phyloP scores from a whole-genome alignment of 2,888 invertebrate genomes.

The Thera britannica region DNA sequence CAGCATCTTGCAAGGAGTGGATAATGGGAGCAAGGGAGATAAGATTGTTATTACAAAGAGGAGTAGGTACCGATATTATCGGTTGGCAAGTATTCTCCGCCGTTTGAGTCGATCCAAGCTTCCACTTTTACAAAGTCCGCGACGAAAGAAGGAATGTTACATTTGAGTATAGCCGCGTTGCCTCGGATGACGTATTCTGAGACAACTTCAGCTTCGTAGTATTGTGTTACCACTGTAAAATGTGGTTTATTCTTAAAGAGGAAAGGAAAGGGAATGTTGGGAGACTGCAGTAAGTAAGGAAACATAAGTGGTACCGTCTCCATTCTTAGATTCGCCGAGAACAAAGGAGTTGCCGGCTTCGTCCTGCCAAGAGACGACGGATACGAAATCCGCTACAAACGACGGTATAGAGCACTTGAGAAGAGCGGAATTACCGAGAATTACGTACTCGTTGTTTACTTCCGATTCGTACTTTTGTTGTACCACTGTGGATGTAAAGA shows the following conservation, averaged over 20 bases:
- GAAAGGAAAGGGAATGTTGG: constrained; percentile 36
- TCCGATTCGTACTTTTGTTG: constrained; percentile 96
- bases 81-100: constrained; percentile 88
- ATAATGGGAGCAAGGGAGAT: constrained; percentile 36
- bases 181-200: constrained; percentile 96
- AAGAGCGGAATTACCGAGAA: constrained; percentile 94
- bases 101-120: constrained; percentile 89
- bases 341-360: constrained; percentile 87
- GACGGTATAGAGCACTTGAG: constrained; percentile 96
- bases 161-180: constrained; percentile 94
- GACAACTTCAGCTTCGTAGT: constrained; percentile 94
- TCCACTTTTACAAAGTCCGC: constrained; percentile 96
- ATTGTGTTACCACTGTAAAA: constrained; percentile 93
- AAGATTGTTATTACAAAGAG: constrained; percentile 37
- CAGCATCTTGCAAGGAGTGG: constrained; percentile 27
- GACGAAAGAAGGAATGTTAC: constrained; percentile 95
- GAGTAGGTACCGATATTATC: constrained; percentile 88
- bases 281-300: constrained; percentile 25
- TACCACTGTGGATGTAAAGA: constrained; percentile 87
- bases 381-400: constrained; percentile 96
- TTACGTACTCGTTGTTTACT: constrained; percentile 96
- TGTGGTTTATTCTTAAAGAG: constrained; percentile 27
- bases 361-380: constrained; percentile 94
- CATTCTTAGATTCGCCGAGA: constrained; percentile 63
- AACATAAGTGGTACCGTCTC: constrained; percentile 61